Evolutionary conservation across 2,113 vertebrate species (phyloP).

Genomic region (Emydocephalus ijimae): DNA sequence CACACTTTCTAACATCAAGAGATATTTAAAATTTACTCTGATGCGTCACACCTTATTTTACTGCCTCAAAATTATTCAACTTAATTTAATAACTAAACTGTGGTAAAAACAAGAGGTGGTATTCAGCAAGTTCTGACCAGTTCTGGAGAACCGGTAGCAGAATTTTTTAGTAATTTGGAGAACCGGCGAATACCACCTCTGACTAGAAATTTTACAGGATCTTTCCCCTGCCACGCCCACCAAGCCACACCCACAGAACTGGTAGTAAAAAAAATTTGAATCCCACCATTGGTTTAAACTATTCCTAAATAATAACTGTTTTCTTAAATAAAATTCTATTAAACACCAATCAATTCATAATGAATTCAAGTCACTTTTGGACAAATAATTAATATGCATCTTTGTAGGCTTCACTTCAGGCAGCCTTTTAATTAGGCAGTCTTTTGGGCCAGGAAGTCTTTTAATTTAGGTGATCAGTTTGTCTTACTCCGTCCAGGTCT

Average conservation of each 20-base stretch:
- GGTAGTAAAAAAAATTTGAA: too few relatives aligned
- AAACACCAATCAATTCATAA: neutral
- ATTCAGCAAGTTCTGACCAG: too few relatives aligned
- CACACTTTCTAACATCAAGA: neutral
- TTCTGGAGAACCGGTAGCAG: too few relatives aligned
- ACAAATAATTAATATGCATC: neutral
- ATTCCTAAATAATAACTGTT: neutral
- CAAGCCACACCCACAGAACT: too few relatives aligned
- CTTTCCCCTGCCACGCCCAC: too few relatives aligned
- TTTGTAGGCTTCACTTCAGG: neutral
- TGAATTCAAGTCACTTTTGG: neutral
- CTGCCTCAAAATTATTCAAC: neutral
- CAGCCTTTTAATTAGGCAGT: neutral
- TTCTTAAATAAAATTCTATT: neutral
- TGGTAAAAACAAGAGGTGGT: neutral
- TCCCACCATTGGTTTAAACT: neutral
- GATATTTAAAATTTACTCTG: neutral
- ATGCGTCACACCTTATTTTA: neutral
- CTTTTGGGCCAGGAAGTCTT: neutral
- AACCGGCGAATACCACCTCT: too few relatives aligned
- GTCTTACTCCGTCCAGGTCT: neutral
- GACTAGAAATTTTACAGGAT: too few relatives aligned
- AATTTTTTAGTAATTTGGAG: too few relatives aligned
- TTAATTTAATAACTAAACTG: neutral
- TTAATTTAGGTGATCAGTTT: neutral